Percentiles rank a stretch among this genome's conserved stretches.
These are phyloP conservation scores for Colius striatus DNA, from an alignment of 2,113 vertebrate species.

Conservation along the genomic window DNA sequence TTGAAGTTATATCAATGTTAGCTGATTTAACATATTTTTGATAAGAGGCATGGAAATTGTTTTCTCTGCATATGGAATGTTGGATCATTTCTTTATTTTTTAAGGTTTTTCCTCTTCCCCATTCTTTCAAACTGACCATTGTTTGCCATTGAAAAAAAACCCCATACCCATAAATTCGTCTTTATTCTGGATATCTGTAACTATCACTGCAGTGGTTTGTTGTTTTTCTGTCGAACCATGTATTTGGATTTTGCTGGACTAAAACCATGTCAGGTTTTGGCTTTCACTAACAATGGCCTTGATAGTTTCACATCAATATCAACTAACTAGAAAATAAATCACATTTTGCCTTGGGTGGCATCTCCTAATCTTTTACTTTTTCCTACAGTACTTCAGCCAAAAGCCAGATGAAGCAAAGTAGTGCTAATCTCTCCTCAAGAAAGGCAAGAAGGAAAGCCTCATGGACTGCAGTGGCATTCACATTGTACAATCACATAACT, in stretches of 20 bases:
- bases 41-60: conserved; percentile 90
- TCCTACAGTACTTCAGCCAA: not conserved
- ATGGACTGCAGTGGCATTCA: not conserved
- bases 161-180: conserved; percentile 14
- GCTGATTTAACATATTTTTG: conserved; percentile 95
- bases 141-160: conserved; percentile 15
- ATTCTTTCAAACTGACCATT: conserved; percentile 24
- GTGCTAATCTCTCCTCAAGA: not conserved
- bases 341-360: conserved; percentile 29
- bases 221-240: conserved; percentile 1
- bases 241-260: conserved; percentile 28
- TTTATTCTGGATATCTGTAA: not conserved
- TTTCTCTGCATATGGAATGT: conserved; percentile 87
- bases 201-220: not conserved
- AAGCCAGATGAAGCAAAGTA: not conserved
- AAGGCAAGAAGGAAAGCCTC: not conserved
- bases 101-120: conserved; percentile 29
- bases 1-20: conserved; percentile 99
- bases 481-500: not conserved
- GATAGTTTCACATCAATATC: conserved; percentile 36
- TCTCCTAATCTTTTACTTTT: conserved; percentile 6
- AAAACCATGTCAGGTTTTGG: conserved; percentile 2
- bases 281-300: conserved; percentile 42
- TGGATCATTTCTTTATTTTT: conserved; percentile 63
- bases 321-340: conserved; percentile 58